Percentiles rank a stretch among this genome's conserved stretches.
Evolutionary conservation across 2,888 invertebrate genomes (phyloP).

Genomic region (Maniola hyperantus): DNA sequence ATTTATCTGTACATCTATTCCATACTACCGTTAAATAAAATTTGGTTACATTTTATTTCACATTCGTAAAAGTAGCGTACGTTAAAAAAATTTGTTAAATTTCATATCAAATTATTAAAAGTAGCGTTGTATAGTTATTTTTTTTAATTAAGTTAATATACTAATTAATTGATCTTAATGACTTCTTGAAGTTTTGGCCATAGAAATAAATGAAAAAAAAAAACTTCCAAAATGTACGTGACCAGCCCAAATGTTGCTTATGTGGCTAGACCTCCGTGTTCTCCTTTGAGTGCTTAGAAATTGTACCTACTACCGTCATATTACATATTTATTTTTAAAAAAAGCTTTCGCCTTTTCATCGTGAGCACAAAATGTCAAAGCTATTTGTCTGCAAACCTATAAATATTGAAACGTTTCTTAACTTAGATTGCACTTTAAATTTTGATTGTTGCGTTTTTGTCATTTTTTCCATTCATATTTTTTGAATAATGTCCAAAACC

Average conservation of each 20-base stretch:
- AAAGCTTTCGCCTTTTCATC: conserved; percentile 39
- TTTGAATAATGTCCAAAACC: neutral
- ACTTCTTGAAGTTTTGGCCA: conserved; percentile 38
- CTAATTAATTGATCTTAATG: too few relatives aligned
- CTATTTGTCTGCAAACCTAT: conserved; percentile 34
- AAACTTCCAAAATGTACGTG: conserved; percentile 39
- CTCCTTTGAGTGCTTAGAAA: conserved; percentile 44
- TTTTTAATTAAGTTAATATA: too few relatives aligned
- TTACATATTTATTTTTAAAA: conserved; percentile 21
- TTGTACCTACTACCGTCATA: conserved; percentile 23
- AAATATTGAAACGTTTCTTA: neutral
- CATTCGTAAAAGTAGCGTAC: neutral
- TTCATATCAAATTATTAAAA: too few relatives aligned
- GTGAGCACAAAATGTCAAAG: conserved; percentile 40
- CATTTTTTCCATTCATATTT: neutral
- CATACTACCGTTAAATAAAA: neutral
- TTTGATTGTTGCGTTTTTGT: neutral
- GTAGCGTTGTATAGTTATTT: too few relatives aligned
- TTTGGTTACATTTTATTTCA: neutral
- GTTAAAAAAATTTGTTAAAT: too few relatives aligned
- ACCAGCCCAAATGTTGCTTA: conserved; percentile 46
- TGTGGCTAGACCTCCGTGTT: conserved; percentile 46
- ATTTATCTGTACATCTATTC: neutral
- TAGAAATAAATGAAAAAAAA: conserved; percentile 39
- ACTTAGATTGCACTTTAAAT: neutral